A percentile compares a stretch with the other conserved stretches of the same genome.
Conservation (phyloP, 30 jellyfish, hydroid and myxozoan genomes). For the Morbakka virulenta region DNA sequence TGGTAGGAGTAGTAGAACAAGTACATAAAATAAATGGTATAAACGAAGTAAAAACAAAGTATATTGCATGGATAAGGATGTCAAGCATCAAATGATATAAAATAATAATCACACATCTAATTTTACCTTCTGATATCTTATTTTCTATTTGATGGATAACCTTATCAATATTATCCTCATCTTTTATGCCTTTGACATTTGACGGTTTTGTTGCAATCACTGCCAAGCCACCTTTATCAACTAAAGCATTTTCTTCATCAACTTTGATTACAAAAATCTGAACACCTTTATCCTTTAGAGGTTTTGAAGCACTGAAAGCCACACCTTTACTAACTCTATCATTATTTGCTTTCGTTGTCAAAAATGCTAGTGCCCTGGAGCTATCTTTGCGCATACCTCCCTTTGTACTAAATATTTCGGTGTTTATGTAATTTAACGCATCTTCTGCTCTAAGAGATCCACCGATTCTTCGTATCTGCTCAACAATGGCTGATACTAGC, state of each 20-base stretch:
- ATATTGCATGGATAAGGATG: no score
- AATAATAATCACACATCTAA: no score
- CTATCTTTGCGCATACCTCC: background rate
- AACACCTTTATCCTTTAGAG: slow-evolving; percentile 21
- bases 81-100: no score
- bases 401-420: no score
- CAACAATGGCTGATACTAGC: slow-evolving; percentile 17
- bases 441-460: slow-evolving; percentile 23
- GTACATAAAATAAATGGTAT: no score
- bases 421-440: background rate
- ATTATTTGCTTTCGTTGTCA: background rate
- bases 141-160: background rate
- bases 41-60: no score
- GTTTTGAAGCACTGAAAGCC: background rate
- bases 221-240: slow-evolving; percentile 4
- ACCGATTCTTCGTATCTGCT: slow-evolving; percentile 13
- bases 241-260: slow-evolving; percentile 26
- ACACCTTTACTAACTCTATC: background rate
- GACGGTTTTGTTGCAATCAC: background rate
- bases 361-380: background rate
- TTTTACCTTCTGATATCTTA: no score
- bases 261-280: slow-evolving; percentile 42
- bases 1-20: no score
- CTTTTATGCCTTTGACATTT: background rate
- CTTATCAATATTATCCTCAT: background rate